Percentiles rank a stretch among this genome's conserved stretches.
Evolutionary conservation across 2,797 vertebrate species (phyloP).

Genomic region (Urosaurus nigricauda): DNA sequence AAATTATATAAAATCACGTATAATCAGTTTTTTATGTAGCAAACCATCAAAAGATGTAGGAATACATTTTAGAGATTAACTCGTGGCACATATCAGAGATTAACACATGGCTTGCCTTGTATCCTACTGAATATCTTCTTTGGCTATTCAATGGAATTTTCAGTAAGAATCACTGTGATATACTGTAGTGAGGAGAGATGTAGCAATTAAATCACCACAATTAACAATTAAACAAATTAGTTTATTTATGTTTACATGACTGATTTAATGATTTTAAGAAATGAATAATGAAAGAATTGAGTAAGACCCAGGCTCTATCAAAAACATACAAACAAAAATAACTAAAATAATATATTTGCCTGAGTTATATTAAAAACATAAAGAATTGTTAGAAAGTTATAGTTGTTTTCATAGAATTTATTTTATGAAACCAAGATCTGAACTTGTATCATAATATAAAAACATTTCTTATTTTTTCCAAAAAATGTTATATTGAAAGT

Average conservation of each 20-base stretch:
- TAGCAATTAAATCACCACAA: neutral
- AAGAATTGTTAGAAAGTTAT: neutral
- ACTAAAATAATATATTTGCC: neutral
- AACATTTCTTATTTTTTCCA: neutral
- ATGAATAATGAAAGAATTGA: neutral
- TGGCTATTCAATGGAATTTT: neutral
- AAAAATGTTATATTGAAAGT: slow-evolving; percentile 3
- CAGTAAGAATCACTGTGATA: neutral
- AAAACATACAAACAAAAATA: neutral
- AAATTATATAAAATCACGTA: too few species aligned
- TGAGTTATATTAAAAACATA: neutral
- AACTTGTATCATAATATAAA: neutral
- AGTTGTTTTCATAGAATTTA: neutral
- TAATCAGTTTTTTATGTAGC: neutral
- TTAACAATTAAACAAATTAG: neutral
- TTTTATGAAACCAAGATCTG: neutral
- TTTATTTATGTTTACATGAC: neutral
- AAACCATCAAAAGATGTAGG: neutral
- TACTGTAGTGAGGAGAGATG: neutral
- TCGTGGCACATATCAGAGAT: neutral
- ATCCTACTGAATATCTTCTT: neutral
- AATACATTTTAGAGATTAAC: slow-evolving; percentile 3
- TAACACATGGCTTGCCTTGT: neutral
- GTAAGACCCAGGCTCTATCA: neutral
- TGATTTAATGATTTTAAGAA: too few species aligned